Conservation (phyloP, 2,113 vertebrate genomes). For the Tricholaema leucomelas region DNA sequence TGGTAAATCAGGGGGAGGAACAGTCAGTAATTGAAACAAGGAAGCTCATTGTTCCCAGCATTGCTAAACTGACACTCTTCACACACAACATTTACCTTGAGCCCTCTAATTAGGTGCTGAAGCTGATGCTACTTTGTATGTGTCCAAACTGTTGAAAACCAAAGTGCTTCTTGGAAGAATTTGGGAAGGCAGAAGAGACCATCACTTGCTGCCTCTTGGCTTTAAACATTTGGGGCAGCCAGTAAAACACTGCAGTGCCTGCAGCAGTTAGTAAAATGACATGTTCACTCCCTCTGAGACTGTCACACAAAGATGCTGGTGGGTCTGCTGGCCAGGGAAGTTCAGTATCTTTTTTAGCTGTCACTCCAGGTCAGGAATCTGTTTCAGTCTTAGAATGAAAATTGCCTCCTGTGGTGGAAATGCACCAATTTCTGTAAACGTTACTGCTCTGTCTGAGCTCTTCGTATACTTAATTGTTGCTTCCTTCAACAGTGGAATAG, state of each 20-base stretch:
- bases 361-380: neutral
- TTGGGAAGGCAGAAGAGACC: neutral
- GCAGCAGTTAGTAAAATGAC: neutral
- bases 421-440: neutral
- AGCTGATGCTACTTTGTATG: neutral
- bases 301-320: neutral
- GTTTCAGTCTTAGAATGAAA: neutral
- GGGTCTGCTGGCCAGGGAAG: accelerated
- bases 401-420: neutral
- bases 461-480: neutral
- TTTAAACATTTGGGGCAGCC: neutral
- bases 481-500: neutral
- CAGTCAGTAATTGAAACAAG: conserved; percentile 33
- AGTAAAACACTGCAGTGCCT: neutral
- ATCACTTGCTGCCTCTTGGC: neutral
- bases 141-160: neutral
- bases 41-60: conserved; percentile 16
- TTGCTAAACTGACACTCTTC: conserved; percentile 20
- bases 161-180: neutral
- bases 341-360: neutral
- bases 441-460: neutral
- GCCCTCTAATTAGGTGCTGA: neutral
- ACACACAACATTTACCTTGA: neutral
- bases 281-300: accelerated
- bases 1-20: conserved; percentile 31